Evolutionary conservation across 2,113 vertebrate species (phyloP).

Genomic region (Anarhynchus alexandrinus): DNA sequence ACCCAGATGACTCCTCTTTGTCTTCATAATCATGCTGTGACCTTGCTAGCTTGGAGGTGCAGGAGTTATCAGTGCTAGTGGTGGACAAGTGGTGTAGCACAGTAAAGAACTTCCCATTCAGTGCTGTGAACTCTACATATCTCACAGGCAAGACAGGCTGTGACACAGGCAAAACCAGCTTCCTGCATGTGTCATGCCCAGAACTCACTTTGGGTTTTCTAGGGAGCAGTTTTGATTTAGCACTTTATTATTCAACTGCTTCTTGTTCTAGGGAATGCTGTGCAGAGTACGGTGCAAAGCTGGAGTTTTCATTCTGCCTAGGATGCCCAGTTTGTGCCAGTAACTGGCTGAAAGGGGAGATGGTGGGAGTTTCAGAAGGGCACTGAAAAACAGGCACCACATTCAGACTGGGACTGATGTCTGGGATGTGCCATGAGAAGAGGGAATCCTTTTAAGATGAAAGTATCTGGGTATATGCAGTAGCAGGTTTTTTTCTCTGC

Average conservation of each 20-base stretch:
- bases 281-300: not conserved
- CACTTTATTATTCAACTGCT: not conserved
- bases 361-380: not conserved
- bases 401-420: not conserved
- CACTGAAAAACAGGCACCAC: not conserved
- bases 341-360: not conserved
- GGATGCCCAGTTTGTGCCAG: not conserved
- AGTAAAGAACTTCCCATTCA: not conserved
- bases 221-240: not conserved
- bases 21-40: not conserved
- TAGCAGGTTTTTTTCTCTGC: not conserved
- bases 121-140: not conserved
- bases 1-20: not conserved
- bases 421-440: not conserved
- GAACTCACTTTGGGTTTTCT: not conserved
- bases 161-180: not conserved
- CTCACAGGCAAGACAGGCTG: not conserved
- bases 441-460: not conserved
- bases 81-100: too few relatives aligned
- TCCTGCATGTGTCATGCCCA: not conserved
- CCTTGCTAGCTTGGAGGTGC: not conserved
- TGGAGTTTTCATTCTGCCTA: not conserved
- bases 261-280: not conserved
- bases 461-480: not conserved
- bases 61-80: not conserved